These are phyloP conservation scores for Hylaeus anthracinus DNA, from an alignment of 1,140 invertebrate species.

Conservation along the genomic window DNA sequence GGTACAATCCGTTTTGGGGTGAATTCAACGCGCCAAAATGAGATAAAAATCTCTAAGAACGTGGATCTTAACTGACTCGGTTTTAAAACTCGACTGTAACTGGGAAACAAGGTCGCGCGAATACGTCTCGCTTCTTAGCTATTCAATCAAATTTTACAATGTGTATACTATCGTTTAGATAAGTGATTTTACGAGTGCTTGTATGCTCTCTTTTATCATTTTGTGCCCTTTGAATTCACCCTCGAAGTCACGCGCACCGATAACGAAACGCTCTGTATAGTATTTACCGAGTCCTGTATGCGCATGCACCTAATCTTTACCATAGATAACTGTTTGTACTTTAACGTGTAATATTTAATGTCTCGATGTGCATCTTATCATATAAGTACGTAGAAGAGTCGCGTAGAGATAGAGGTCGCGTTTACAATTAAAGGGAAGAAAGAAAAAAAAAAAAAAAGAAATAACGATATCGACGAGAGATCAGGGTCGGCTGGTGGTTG, in stretches of 20 bases:
- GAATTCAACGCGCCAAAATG: no score
- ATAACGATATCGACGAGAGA: background rate
- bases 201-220: no score
- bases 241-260: background rate
- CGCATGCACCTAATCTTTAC: constrained; percentile 50
- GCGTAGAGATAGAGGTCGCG: constrained; percentile 16
- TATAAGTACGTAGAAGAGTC: constrained; percentile 52
- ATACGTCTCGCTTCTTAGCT: no score
- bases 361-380: constrained; percentile 64
- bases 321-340: constrained; percentile 62
- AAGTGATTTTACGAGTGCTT: no score
- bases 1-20: no score
- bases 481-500: constrained; percentile 55
- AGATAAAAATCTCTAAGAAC: no score
- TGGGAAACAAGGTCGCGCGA: no score
- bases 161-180: no score
- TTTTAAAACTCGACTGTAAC: no score
- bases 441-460: no score
- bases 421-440: constrained; percentile 9
- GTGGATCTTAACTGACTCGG: no score
- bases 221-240: background rate
- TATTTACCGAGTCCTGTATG: constrained; percentile 45
- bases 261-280: constrained; percentile 9
- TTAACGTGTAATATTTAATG: constrained; percentile 67
- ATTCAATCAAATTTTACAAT: no score